Evolutionary conservation across 1,140 invertebrate species (phyloP), one percentile per base, ranked within the genome.

Genomic region (Solen grandis): DNA sequence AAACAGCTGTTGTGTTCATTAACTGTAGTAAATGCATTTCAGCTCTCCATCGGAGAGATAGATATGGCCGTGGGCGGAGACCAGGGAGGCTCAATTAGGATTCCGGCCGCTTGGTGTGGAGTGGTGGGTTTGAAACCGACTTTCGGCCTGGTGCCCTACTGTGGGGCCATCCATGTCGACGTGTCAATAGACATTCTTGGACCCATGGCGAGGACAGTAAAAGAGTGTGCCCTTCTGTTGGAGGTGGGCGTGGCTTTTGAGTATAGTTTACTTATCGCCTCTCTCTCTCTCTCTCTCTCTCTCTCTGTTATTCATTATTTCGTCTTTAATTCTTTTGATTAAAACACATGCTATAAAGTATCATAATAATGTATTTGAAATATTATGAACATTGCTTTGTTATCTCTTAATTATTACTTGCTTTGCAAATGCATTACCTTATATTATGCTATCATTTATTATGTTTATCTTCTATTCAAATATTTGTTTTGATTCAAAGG

Each of bases 81-180:
- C 59, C 85, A 86, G 54, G 87, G 88, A 13, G 89, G 89, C 0
- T 90, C 88, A 2, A 85, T 90, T n/a, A 76, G 91, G 4, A 86
- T 90, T 25, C 91, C 91, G 8, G 83, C 90, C 10, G 54, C 77
- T 41, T 90, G 79, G 76, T 85, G 72, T 65, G 91, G 91, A 14
- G 70, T 86, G 29, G 86, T 89, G 16, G 91, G 91, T 10, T 59
- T 91, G 16, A 92, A 92, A 62, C 91, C 91, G 19, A 90, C 91
- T 5, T 86, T 81, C 50, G 89, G 90, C 16, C 86, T 90, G 3
- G 86, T 90, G 2, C 90, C 90, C 1, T 88, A 86, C 59, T 88
- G 87, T 10, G 88, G 89, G 0, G 63, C 76, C 0, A 55, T 60
- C 14, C 38, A 79, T 33, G 82, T 88, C 14, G 84, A 87, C 36